These are phyloP conservation scores for Bos indicus DNA, from an alignment of 2,113 vertebrate species.

Conservation along the genomic window DNA sequence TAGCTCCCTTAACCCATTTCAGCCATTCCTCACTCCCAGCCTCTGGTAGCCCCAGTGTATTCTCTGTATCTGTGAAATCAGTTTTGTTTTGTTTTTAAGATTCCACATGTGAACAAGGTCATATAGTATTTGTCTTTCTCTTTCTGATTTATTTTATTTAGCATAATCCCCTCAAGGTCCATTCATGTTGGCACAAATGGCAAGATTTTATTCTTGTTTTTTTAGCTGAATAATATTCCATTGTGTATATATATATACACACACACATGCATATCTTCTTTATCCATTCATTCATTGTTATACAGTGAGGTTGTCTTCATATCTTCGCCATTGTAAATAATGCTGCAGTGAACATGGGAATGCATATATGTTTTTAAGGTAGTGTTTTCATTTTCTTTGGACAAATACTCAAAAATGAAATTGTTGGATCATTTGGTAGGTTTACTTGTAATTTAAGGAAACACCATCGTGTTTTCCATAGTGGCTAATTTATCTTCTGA, in stretches of 20 bases:
- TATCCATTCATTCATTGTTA: not conserved
- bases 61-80: not conserved
- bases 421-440: not conserved
- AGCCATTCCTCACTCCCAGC: not conserved
- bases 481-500: not conserved
- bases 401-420: not conserved
- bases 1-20: not conserved
- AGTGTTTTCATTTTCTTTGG: not conserved
- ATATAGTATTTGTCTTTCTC: not conserved
- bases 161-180: not conserved
- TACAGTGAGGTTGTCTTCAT: not conserved
- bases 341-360: not conserved
- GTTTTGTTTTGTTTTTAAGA: not conserved
- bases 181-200: not conserved
- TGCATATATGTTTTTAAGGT: not conserved
- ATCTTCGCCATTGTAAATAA: not conserved
- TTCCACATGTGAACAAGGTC: not conserved
- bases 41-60: not conserved
- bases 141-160: not conserved
- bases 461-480: not conserved
- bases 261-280: not conserved
- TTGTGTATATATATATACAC: fast-evolving
- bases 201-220: not conserved
- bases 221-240: not conserved
- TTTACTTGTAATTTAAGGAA: not conserved